Base-by-base conservation (phyloP, 2,888 invertebrate species). In the Meandrusa payeni region DNA sequence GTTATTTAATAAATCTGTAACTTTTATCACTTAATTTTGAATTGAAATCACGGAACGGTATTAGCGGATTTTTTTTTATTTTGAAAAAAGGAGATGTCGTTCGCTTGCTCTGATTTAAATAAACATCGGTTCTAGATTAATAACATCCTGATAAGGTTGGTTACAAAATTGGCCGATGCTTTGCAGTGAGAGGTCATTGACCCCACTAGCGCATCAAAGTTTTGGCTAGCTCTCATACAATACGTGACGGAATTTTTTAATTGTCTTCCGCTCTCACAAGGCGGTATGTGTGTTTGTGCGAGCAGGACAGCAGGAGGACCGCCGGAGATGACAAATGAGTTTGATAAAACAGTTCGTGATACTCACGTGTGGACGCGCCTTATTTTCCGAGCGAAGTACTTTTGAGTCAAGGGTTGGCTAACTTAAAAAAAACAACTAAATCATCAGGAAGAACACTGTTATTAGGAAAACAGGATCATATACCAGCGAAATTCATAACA, bases 241-340 rank as follows among this genome's bases (percentile, higher is more conserved):
- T 76, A 79, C 80, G 80, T 79, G 81, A 71, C 55, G 75, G 79
- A 76, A 74, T 79, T 76, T 76, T 75, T 76, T 75, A 70, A 76
- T 74, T 70, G 59, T 61, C 54, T 75, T 72, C 57, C 70, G 48
- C 63, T 78, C 69, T 47, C 47, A 50, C 72, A 46, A 50, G 47
- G 44, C 10, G 39, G 41, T 53, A 51, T 51, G 49, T 49, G 39
- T 47, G 32, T 27, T 38, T 24, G 74, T 51, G 52, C 24, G 59
- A 78, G 48, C 27, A 59, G 55, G 69, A 71, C 41, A 40, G 52
- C 22, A 1, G 36, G 50, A 50, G 44, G 50, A 48, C 54, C 47
- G 54, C 42, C 47, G 38, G 53, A 58, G 60, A 58, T 57, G 54
- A 58, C 56, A 59, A 55, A 55, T 55, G 47, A 51, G 43, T 53